Conservation (phyloP, 2,888 invertebrate species). For the Drosophila sordidula region DNA sequence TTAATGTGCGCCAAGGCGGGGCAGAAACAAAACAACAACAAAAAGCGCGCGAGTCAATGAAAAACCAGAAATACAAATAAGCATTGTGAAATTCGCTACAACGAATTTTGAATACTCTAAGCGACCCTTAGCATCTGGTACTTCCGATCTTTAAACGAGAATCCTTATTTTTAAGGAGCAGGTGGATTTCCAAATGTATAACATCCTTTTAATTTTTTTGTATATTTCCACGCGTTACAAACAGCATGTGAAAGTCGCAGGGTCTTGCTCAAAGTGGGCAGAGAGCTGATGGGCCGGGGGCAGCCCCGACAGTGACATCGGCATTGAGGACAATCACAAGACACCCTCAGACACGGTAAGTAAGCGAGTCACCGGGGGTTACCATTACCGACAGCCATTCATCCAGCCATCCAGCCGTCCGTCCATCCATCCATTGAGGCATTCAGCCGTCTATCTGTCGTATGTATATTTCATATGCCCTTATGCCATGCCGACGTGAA, state of each 20-base stretch:
- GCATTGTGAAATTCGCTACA: not conserved
- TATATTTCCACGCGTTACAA: not conserved
- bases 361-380: slow-evolving; percentile 62
- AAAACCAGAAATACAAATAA: slow-evolving; percentile 43
- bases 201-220: too few species aligned
- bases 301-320: slow-evolving; percentile 31
- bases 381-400: slow-evolving; percentile 66
- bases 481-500: slow-evolving; percentile 39
- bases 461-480: slow-evolving; percentile 76
- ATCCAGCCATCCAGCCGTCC: slow-evolving; percentile 19
- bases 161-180: too few species aligned
- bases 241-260: not conserved
- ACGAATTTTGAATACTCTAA: slow-evolving; percentile 27
- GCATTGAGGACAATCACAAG: slow-evolving; percentile 71
- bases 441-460: slow-evolving; percentile 59
- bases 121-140: too few species aligned
- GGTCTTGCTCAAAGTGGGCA: not conserved
- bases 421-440: slow-evolving; percentile 34
- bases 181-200: too few species aligned
- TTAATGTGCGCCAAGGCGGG: slow-evolving; percentile 51
- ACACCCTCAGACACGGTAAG: slow-evolving; percentile 65
- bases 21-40: slow-evolving; percentile 31
- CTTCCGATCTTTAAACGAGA: not conserved
- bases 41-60: slow-evolving; percentile 63
- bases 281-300: not conserved